Conservation (phyloP, 2,888 invertebrate genomes). For the Sclerodermus sp. region DNA sequence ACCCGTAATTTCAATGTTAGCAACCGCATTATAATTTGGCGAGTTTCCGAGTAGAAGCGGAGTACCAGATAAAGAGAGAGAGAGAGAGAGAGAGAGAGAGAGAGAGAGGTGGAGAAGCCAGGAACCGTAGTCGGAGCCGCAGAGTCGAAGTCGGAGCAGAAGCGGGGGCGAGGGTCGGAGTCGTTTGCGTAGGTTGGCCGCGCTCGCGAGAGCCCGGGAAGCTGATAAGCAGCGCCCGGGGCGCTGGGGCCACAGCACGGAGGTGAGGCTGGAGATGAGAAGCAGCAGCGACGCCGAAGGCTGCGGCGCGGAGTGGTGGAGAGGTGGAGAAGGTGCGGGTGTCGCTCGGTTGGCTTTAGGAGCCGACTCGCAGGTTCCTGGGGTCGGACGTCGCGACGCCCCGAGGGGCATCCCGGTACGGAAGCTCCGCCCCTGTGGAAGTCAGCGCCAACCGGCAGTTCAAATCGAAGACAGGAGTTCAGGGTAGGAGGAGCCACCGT, state of each 20-base stretch:
- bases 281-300: too few species aligned
- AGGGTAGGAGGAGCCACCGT: slow-evolving; percentile 51
- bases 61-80: too few species aligned
- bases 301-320: not conserved
- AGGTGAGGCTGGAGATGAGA: too few species aligned
- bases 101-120: slow-evolving; percentile 13
- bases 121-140: too few species aligned
- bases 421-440: slow-evolving; percentile 52
- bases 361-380: slow-evolving; percentile 8
- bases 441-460: slow-evolving; percentile 49
- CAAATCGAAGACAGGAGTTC: slow-evolving; percentile 11
- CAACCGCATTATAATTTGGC: slow-evolving; percentile 1
- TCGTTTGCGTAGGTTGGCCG: too few species aligned
- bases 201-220: too few species aligned
- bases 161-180: slow-evolving; percentile 8
- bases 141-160: too few species aligned
- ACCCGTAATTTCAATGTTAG: too few species aligned
- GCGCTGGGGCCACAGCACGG: too few species aligned
- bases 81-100: slow-evolving; percentile 5
- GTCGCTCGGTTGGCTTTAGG: slow-evolving; percentile 1
- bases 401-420: slow-evolving; percentile 33
- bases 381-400: slow-evolving; percentile 46
- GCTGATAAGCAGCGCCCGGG: too few species aligned
- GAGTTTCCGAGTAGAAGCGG: slow-evolving; percentile 1
- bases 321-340: not conserved